phyloP scores from a whole-genome alignment of 2,113 vertebrate genomes.

The Bostrychus sinensis region DNA sequence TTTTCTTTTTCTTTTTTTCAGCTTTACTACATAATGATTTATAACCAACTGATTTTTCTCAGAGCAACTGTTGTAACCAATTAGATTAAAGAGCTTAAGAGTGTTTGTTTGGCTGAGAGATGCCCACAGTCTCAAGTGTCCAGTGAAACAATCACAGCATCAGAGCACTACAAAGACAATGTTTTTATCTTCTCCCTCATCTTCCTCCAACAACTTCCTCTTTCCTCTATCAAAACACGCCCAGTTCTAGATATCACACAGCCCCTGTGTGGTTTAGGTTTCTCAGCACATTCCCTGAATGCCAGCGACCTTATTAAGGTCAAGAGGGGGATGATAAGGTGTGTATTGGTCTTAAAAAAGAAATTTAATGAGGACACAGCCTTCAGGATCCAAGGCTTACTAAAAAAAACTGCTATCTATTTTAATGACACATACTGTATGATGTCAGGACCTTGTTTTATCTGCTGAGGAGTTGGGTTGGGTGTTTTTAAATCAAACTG shows the following conservation, averaged over 20 bases:
- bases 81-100: too few relatives aligned
- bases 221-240: constrained; percentile 37
- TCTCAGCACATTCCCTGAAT: constrained; percentile 66
- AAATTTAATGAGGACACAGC: constrained; percentile 14
- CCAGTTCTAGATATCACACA: background rate
- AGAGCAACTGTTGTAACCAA: too few relatives aligned
- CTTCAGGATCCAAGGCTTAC: background rate
- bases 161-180: background rate
- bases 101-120: background rate
- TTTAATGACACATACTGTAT: background rate
- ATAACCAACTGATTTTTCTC: too few relatives aligned
- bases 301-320: constrained; percentile 55
- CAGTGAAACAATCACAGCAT: background rate
- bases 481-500: too few relatives aligned
- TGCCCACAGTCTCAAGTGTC: background rate
- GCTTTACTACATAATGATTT: too few relatives aligned
- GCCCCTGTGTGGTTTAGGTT: constrained; percentile 25
- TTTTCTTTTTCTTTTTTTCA: too few relatives aligned
- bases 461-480: too few relatives aligned
- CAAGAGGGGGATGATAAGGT: constrained; percentile 22
- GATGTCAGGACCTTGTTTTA: background rate
- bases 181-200: constrained; percentile 56
- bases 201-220: constrained; percentile 35
- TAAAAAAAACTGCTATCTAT: constrained; percentile 1
- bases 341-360: background rate